phyloP scores from a whole-genome alignment of 2,113 vertebrate species.

The Orycteropus afer region DNA sequence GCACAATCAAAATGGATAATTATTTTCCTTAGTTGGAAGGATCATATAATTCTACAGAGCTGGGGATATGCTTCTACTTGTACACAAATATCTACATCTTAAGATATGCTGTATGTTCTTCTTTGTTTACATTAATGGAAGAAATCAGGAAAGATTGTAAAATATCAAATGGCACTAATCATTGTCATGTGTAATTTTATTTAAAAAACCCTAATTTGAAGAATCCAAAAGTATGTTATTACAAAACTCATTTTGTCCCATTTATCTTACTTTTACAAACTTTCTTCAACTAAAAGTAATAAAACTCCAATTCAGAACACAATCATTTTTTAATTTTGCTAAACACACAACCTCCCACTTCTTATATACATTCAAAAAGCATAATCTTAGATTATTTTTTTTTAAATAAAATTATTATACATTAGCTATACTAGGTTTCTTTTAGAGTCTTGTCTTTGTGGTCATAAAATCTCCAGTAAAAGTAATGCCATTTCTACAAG shows the following conservation, averaged over 20 bases:
- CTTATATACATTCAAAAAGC: slow-evolving; percentile 3
- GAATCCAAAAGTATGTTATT: neutral
- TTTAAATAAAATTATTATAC: slow-evolving; percentile 35
- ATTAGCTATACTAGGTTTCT: slow-evolving; percentile 27
- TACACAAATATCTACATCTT: neutral
- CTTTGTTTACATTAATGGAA: neutral
- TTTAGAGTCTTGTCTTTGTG: slow-evolving; percentile 29
- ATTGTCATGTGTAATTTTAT: slow-evolving; percentile 57
- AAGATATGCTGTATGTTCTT: neutral
- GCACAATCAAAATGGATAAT: neutral
- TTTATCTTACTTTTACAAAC: neutral
- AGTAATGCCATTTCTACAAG: slow-evolving; percentile 33
- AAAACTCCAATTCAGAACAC: neutral
- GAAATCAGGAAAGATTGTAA: slow-evolving; percentile 44
- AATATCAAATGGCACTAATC: slow-evolving; percentile 63
- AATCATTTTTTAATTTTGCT: neutral
- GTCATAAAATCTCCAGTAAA: slow-evolving; percentile 55
- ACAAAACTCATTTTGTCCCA: neutral
- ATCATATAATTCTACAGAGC: neutral
- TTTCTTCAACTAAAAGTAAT: neutral
- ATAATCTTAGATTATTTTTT: neutral
- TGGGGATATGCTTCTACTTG: neutral
- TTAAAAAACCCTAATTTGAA: slow-evolving; percentile 59
- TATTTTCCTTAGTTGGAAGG: neutral
- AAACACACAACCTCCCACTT: neutral